These are phyloP conservation scores for Clarias platycephalus DNA, from an alignment of 2,797 vertebrate genomes.

Conservation along the genomic window DNA sequence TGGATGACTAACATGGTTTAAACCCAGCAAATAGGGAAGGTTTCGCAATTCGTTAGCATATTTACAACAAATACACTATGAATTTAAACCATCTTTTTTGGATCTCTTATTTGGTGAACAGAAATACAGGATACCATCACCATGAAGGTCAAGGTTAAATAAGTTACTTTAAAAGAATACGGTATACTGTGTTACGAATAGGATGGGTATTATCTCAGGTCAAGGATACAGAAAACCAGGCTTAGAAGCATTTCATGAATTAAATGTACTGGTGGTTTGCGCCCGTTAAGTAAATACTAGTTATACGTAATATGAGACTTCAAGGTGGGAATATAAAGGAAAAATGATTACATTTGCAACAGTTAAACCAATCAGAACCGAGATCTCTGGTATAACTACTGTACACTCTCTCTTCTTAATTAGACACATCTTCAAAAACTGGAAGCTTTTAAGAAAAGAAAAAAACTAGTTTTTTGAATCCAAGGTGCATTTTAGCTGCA, in stretches of 20 bases:
- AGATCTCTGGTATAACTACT: background rate
- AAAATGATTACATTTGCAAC: background rate
- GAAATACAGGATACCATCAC: background rate
- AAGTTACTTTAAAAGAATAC: background rate
- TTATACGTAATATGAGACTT: background rate
- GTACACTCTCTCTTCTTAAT: background rate
- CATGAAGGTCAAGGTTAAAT: background rate
- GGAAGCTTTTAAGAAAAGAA: background rate
- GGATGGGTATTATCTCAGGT: background rate
- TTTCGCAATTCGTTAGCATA: background rate
- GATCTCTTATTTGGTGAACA: background rate
- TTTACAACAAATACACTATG: background rate
- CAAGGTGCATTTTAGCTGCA: background rate
- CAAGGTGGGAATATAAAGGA: background rate
- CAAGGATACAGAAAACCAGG: background rate
- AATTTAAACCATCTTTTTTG: background rate
- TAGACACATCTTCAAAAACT: background rate
- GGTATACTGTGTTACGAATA: background rate
- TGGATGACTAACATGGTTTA: background rate
- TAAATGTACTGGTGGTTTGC: background rate
- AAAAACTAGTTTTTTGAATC: no score
- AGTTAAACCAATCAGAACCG: background rate
- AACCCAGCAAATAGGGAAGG: background rate
- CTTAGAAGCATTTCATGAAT: background rate
- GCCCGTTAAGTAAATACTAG: background rate